Base-by-base conservation (phyloP, 2,797 vertebrate species). In the Gallinago stenura region DNA sequence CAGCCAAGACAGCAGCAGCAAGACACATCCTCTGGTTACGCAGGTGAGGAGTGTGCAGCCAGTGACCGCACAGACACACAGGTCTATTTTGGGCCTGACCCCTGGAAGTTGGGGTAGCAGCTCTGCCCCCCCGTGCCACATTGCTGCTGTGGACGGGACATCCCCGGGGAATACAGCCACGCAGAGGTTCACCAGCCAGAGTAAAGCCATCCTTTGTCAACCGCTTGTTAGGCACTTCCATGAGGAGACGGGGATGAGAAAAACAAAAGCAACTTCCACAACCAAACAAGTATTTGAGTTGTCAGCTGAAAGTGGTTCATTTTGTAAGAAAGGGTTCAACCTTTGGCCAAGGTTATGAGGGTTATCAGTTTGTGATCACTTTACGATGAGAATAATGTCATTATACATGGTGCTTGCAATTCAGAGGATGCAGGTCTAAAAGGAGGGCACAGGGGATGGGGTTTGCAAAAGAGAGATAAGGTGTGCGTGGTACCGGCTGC, bases 31-130 rank as follows among this genome's bases (percentile, higher is more conserved):
- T 69, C 51, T 3, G 53, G 70, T 31, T 60, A 16, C 0, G 21
- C 53, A 53, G 87, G 60, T 2, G 3, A 89, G 85, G 43, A 95
- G 60, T 3, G 0, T 21, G 39, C 68, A 87, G 95, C 66, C 93
- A 60, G 64, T 89, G 95, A 73, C 92, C 90, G n/a, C 14, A 2
- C 69, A 83, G 90, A 73, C 65, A 94, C 93, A 88, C 85, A 83
- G 31, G 50, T 8, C 35, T 97, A 70, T 93, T 97, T 95, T 80
- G 57, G 69, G 46, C 66, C 71, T 64, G 77, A 76, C 62, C 64
- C 39, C 83, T 50, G 87, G 48, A 94, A 77, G 21, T 68, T 51
- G 0, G 3, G 37, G 2, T 66, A 19, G 46, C 77, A 56, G 62
- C 12, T 75, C 73, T 94, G 66, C 24, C 51, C 66, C 66, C 68